A percentile compares a stretch with the other conserved stretches of the same genome.
phyloP scores from a whole-genome alignment of 2,888 invertebrate genomes.

The Rotaria magnacalcarata region DNA sequence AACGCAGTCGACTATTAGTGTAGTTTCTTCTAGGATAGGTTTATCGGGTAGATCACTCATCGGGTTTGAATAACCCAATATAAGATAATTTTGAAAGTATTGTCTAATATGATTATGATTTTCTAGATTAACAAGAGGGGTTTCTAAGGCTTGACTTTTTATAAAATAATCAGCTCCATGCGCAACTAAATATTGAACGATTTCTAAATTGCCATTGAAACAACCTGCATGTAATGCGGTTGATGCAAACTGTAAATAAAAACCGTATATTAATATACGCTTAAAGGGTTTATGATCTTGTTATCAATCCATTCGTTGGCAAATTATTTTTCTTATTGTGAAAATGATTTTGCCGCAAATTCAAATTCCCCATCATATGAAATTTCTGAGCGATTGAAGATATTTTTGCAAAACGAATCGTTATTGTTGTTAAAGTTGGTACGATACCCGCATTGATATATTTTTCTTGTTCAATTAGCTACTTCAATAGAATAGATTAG shows the following conservation, averaged over 20 bases:
- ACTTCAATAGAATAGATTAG: no score
- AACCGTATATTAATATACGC: no score
- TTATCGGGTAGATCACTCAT: not conserved
- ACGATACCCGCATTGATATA: no score
- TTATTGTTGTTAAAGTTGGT: no score
- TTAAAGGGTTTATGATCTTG: no score
- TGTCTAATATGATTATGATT: not conserved
- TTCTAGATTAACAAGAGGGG: not conserved
- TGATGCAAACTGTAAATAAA: not conserved
- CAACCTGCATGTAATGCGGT: not conserved
- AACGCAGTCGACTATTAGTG: not conserved
- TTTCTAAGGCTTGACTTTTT: not conserved
- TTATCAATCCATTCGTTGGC: no score
- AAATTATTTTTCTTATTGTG: no score
- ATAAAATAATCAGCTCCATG: slow-evolving; percentile 4
- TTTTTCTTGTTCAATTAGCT: no score
- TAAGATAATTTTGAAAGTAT: not conserved
- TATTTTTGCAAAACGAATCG: no score
- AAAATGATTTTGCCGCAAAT: no score
- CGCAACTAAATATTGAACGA: not conserved
- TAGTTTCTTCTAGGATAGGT: not conserved
- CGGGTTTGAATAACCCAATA: not conserved
- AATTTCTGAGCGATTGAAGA: no score
- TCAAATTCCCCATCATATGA: no score
- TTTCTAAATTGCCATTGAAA: not conserved